Evolutionary conservation across 1,140 invertebrate species (phyloP), one percentile per base, ranked within the genome.

Genomic region (Ylistrum balloti): DNA sequence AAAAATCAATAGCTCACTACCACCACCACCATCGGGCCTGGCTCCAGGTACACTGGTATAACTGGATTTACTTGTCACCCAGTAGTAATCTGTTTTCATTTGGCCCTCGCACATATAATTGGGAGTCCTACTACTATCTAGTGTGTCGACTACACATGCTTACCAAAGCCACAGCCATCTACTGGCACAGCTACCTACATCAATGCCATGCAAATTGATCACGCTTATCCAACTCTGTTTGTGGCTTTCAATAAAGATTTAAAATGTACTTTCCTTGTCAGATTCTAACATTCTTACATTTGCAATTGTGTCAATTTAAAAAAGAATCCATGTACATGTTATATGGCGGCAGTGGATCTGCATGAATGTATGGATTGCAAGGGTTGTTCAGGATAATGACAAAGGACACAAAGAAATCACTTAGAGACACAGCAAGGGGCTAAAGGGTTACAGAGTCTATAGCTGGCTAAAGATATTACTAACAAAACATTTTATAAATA

Each of bases 161-260:
- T 74, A 74, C 56, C 56, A 74, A 74, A n/a, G 56, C 56, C 22
- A 74, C 56, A 28, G n/a, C 56, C 56, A 74, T 48, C 45, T 13
- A 48, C 45, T 48, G 45, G n/a, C 56, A 28, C 56, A 13, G 7
- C 41, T 45, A 9, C 17, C 41, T 15, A 45, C 41, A 45, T 45
- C 56, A n/a, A 28, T 1, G n/a, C 56, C 56, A 74, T 3, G 45
- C 7, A 56, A 56, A 74, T 74, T 74, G 56, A 74, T 74, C 56
- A 74, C 5, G 56, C 56, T 74, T 74, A 28, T 74, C 17, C 22
- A 28, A 74, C 56, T 5, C 56, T 74, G 56, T 74, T n/a, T 28
- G 56, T 74, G 56, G 56, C 56, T 74, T 74, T 74, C 56, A 74
- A 74, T 74, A 74, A 74, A 74, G 56, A 74, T 74, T 74, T 74